These are phyloP conservation scores for Stenurella melanura DNA, from an alignment of 2,888 invertebrate species.

Conservation along the genomic window DNA sequence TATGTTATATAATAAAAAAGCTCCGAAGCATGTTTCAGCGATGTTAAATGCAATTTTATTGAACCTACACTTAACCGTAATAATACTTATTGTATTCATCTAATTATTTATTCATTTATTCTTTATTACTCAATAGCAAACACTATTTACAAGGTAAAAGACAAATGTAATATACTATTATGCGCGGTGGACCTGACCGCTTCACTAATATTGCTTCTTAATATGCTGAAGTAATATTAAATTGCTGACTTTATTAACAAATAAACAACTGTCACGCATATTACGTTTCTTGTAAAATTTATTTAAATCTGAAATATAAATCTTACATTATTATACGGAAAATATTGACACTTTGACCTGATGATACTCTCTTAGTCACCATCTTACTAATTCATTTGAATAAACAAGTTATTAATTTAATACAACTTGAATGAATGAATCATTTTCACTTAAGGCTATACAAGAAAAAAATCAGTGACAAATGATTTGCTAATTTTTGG, in stretches of 20 bases:
- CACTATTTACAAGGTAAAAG: too few relatives aligned
- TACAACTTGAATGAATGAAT: conserved; percentile 44
- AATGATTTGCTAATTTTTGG: conserved; percentile 14
- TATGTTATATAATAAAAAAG: too few relatives aligned
- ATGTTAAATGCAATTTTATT: too few relatives aligned
- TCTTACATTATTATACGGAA: conserved; percentile 14
- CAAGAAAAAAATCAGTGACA: conserved; percentile 20
- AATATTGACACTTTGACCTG: conserved; percentile 30
- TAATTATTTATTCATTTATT: too few relatives aligned
- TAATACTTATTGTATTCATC: too few relatives aligned
- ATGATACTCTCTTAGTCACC: conserved; percentile 35
- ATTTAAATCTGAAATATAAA: conserved; percentile 7
- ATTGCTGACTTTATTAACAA: background rate
- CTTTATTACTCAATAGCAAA: too few relatives aligned
- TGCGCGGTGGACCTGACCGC: too few relatives aligned
- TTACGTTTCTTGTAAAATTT: conserved; percentile 13
- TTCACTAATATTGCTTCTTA: too few relatives aligned
- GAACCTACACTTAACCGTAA: too few relatives aligned
- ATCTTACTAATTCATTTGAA: conserved; percentile 43
- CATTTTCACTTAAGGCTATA: conserved; percentile 35
- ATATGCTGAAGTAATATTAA: background rate
- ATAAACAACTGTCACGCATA: background rate
- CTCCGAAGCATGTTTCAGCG: too few relatives aligned
- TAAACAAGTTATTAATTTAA: conserved; percentile 45
- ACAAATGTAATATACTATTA: too few relatives aligned